Conservation (phyloP, 2,113 vertebrate genomes). For the Quiscalus mexicanus region DNA sequence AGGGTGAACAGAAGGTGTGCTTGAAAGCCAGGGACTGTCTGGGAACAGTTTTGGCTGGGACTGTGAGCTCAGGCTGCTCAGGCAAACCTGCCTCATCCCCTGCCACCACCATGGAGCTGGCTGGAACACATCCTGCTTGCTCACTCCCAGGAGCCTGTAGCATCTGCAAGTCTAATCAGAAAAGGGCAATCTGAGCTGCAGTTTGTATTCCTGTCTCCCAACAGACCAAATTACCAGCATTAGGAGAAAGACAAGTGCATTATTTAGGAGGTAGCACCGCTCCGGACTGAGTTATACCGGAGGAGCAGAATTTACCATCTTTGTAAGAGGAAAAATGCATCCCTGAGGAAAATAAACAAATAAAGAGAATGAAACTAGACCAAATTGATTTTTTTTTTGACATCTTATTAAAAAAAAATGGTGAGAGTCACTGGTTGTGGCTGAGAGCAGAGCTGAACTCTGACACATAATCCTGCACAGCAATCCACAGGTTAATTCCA, state of each 20-base stretch:
- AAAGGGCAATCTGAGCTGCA: neutral
- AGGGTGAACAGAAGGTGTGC: neutral
- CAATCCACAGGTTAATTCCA: neutral
- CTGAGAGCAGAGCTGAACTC: neutral
- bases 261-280: neutral
- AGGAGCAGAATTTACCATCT: neutral
- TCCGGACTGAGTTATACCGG: neutral
- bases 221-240: neutral
- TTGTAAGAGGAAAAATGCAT: neutral
- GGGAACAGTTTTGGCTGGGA: neutral
- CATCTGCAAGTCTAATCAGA: conserved; percentile 16
- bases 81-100: neutral
- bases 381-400: neutral
- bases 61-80: neutral
- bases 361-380: neutral
- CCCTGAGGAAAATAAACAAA: neutral
- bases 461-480: neutral
- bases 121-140: neutral
- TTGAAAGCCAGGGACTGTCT: neutral
- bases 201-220: neutral
- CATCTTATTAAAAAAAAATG: neutral
- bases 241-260: neutral
- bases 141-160: neutral
- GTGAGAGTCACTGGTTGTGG: neutral
- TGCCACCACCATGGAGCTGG: neutral